Evolutionary conservation across 2,797 vertebrate species (phyloP).

Genomic region (Uromys caudimaculatus): DNA sequence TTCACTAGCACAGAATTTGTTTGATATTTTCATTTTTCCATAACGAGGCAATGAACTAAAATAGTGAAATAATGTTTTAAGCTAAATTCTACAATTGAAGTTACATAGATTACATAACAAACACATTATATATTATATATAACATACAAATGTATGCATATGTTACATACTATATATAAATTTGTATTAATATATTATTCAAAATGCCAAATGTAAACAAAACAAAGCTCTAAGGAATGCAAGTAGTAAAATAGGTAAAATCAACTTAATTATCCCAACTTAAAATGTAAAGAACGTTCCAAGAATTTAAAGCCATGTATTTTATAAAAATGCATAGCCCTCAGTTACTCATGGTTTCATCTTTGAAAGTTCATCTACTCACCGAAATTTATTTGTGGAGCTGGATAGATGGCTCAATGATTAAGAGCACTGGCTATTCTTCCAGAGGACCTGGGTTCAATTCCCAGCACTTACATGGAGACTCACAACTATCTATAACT

Average conservation of each 20-base stretch:
- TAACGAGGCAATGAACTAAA: constrained; percentile 35
- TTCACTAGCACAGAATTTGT: constrained; percentile 34
- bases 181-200: constrained; percentile 25
- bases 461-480: background rate
- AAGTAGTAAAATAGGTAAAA: constrained; percentile 37
- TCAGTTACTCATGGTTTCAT: background rate
- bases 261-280: constrained; percentile 7
- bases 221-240: background rate
- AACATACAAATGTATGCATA: background rate
- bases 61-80: constrained; percentile 28
- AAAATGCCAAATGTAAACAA: constrained; percentile 35
- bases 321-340: background rate
- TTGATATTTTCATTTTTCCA: constrained; percentile 45
- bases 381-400: background rate
- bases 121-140: background rate
- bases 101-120: background rate
- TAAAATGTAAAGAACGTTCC: constrained; percentile 33
- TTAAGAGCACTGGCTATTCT: background rate
- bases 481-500: too few species aligned
- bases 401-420: background rate
- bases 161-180: constrained; percentile 23
- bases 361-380: background rate
- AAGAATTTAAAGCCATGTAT: constrained; percentile 27
- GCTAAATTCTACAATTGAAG: constrained; percentile 45
- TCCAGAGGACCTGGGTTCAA: background rate